Evolutionary conservation across 2,888 invertebrate species (phyloP).

Genomic region (Leptinotarsa tumamoca): DNA sequence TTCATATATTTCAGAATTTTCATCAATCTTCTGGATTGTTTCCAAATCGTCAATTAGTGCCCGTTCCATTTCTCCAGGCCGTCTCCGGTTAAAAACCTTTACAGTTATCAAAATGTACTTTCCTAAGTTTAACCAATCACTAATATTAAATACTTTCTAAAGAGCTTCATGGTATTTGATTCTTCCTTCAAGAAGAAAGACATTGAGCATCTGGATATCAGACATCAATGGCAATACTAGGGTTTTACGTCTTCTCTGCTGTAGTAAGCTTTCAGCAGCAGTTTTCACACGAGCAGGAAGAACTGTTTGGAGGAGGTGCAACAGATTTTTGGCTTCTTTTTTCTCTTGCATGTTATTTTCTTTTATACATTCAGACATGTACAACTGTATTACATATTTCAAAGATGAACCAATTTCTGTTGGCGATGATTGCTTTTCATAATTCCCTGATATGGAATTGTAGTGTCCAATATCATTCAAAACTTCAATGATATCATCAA

Average conservation of each 20-base stretch:
- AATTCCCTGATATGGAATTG: conserved; percentile 9
- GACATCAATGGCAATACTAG: not conserved
- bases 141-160: not conserved
- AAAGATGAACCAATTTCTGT: not conserved
- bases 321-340: conserved; percentile 21
- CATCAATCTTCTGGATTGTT: conserved; percentile 28
- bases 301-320: not conserved
- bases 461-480: conserved; percentile 7
- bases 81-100: not conserved
- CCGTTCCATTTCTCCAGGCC: conserved; percentile 35
- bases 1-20: conserved; percentile 19
- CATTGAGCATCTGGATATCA: conserved; percentile 7
- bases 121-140: conserved; percentile 33
- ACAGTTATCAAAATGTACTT: conserved; percentile 25
- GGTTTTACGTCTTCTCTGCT: not conserved
- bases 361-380: conserved; percentile 22
- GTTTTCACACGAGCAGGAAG: not conserved
- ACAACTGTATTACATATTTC: not conserved
- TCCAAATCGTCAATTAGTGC: conserved; percentile 5
- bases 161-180: not conserved
- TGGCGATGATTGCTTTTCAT: not conserved
- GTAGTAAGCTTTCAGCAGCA: conserved; percentile 1
- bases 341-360: not conserved
- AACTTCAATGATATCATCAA: not conserved
- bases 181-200: conserved; percentile 3